phyloP scores from a whole-genome alignment of 2,888 invertebrate genomes.

The Cremastinae sp. region DNA sequence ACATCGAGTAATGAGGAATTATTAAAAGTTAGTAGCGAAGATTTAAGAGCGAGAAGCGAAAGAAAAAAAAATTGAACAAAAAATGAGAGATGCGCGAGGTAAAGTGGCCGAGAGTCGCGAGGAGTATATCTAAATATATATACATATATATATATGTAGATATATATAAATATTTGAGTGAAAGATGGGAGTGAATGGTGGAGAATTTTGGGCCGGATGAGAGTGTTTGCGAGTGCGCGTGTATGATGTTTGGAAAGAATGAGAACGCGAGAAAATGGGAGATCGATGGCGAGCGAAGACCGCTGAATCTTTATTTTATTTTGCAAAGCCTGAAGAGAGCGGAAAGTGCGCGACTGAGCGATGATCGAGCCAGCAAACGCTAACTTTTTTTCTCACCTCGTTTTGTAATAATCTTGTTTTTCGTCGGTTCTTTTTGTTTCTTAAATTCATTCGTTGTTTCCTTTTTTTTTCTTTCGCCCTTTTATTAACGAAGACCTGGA shows the following conservation, averaged over 20 bases:
- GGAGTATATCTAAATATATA: slow-evolving; percentile 55
- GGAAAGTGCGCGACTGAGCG: slow-evolving; percentile 32
- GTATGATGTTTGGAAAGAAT: slow-evolving; percentile 16
- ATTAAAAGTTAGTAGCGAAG: slow-evolving; percentile 49
- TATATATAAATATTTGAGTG: slow-evolving; percentile 39
- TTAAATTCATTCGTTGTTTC: slow-evolving; percentile 33
- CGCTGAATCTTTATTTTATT: slow-evolving; percentile 51
- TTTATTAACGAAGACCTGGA: slow-evolving; percentile 52
- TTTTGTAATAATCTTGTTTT: slow-evolving; percentile 38
- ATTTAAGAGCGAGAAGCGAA: slow-evolving; percentile 31
- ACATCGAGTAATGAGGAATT: slow-evolving; percentile 73
- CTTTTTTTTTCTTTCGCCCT: slow-evolving; percentile 21
- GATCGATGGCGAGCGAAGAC: slow-evolving; percentile 38
- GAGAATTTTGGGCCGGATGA: slow-evolving; percentile 44
- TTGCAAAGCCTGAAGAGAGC: slow-evolving; percentile 31
- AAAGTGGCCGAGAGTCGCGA: slow-evolving; percentile 49
- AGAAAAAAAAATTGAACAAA: slow-evolving; percentile 45
- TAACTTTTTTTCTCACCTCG: not conserved
- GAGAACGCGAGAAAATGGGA: slow-evolving; percentile 39
- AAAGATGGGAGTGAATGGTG: slow-evolving; percentile 46
- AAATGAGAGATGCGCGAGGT: slow-evolving; percentile 46
- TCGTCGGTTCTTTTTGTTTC: no score
- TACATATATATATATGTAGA: slow-evolving; percentile 41
- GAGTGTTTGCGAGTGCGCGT: slow-evolving; percentile 55
- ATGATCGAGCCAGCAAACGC: slow-evolving; percentile 5